A percentile compares a stretch with the other conserved stretches of the same genome.
phyloP scores from a whole-genome alignment of 92 coral and sea anemone genomes.

The Virgularia gustaviana region DNA sequence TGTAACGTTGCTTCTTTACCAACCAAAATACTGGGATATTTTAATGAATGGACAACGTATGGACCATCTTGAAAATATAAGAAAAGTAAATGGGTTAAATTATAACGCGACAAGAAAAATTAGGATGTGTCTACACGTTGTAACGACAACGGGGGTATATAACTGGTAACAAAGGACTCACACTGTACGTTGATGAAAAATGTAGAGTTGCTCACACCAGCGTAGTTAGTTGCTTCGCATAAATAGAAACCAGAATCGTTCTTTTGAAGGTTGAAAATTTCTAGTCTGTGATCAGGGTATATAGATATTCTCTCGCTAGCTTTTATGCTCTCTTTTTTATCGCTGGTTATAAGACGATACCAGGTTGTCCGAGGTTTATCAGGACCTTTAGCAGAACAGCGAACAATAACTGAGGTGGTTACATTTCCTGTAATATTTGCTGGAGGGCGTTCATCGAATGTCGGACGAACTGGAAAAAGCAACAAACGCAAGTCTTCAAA shows the following conservation, averaged over 20 bases:
- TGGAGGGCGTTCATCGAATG: constrained; percentile 46
- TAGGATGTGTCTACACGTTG: no score
- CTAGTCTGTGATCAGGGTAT: background rate
- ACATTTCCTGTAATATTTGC: constrained; percentile 58
- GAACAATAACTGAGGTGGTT: constrained; percentile 52
- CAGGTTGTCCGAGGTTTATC: constrained; percentile 75
- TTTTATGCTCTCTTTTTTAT: background rate
- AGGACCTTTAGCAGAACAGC: constrained; percentile 70
- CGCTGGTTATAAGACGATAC: constrained; percentile 38
- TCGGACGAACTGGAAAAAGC: constrained; percentile 60
- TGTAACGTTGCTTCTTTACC: constrained; percentile 45
- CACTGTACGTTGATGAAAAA: constrained; percentile 35
- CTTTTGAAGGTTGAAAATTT: background rate
- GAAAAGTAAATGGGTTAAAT: background rate
- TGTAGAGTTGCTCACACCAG: constrained; percentile 20
- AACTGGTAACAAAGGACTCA: background rate
- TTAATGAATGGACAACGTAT: background rate
- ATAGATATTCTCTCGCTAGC: background rate
- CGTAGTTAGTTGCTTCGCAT: constrained; percentile 23
- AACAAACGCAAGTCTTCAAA: background rate
- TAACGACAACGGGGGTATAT: background rate
- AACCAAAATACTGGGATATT: constrained; percentile 7
- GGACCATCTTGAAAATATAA: constrained; percentile 7
- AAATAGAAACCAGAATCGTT: constrained; percentile 22
- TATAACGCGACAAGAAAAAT: no score